Conservation (phyloP, 2,797 vertebrate genomes). For the Acrocephalus scirpaceus region DNA sequence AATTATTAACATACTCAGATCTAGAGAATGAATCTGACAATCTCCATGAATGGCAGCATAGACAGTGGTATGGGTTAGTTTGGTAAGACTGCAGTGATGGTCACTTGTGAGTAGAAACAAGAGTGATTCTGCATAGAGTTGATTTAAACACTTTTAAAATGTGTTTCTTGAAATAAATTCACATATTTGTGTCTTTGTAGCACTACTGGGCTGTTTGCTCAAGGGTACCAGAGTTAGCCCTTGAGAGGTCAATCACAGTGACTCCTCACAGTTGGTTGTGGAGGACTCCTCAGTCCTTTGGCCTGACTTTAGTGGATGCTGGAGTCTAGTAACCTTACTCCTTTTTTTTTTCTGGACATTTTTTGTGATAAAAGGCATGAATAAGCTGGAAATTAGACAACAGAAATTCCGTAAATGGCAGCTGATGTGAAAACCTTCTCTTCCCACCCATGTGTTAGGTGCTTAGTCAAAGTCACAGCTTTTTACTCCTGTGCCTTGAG, state of each 20-base stretch:
- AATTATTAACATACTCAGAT: conserved; percentile 51
- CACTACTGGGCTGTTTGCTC: neutral
- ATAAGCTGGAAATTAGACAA: neutral
- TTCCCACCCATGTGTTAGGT: neutral
- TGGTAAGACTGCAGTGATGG: neutral
- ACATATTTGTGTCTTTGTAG: neutral
- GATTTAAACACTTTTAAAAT: neutral
- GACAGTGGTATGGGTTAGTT: neutral
- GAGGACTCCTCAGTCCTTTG: neutral
- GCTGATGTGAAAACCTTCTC: neutral
- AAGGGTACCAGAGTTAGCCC: neutral
- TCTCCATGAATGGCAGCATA: neutral
- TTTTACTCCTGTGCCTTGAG: neutral
- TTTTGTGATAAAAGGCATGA: neutral
- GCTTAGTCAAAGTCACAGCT: neutral
- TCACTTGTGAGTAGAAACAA: neutral
- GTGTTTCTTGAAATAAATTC: neutral
- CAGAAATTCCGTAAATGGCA: neutral
- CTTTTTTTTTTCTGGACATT: neutral
- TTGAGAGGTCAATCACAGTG: neutral
- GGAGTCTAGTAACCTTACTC: neutral
- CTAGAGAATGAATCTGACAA: conserved; percentile 4
- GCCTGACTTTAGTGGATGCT: neutral
- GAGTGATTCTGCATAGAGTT: neutral
- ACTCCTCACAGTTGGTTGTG: neutral